Base-by-base conservation (phyloP, 2,113 vertebrate species). In the Aspiorhynchus laticeps region DNA sequence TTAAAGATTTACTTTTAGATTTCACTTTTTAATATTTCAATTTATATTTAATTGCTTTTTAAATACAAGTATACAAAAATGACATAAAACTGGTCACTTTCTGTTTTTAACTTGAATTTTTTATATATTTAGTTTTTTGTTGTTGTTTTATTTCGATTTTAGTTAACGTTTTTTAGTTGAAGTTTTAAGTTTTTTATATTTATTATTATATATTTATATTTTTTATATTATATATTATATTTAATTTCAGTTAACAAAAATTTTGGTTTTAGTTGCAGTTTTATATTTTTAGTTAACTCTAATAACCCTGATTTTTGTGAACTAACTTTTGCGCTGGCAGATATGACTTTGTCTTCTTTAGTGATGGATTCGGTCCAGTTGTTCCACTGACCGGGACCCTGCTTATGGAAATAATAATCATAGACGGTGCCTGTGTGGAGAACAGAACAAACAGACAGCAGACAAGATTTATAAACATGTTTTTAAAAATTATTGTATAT, bases 331-430 rank as follows among this genome's bases (percentile, higher is more conserved):
- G 96, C 94, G 9, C 69, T 87, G 19, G 91, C 43, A 12, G 95
- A 81, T 2, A 98, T 96, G 7, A 63, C 86, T 82, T 94, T 93
- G 43, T 97, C 96, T 46, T 97, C 95, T 65, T 92, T 95, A 17
- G 94, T 94, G 88, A 99, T 95, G 56, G 94, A 96, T 2, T 98
- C 96, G 0, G 91, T 97, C 98, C 97, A 99, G 10, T 33, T 61
- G 17, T 88, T 93, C 97, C 98, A 98, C 67, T 95, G 95, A 59
- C 97, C 97, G 5, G 94, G 87, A 43, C 93, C 95, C 36, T 93
- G 91, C 91, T 97, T 98, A 87, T 95, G 63, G 86, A 97, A 99
- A 91, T 95, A 99, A 89, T 96, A 98, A 89, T 99, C 97, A 93
- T 96, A 99, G 86, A 98, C 93, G 33, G 85, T 96, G 67, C 97